Conservation (phyloP, 2,797 vertebrate genomes). For the Acomys russatus region DNA sequence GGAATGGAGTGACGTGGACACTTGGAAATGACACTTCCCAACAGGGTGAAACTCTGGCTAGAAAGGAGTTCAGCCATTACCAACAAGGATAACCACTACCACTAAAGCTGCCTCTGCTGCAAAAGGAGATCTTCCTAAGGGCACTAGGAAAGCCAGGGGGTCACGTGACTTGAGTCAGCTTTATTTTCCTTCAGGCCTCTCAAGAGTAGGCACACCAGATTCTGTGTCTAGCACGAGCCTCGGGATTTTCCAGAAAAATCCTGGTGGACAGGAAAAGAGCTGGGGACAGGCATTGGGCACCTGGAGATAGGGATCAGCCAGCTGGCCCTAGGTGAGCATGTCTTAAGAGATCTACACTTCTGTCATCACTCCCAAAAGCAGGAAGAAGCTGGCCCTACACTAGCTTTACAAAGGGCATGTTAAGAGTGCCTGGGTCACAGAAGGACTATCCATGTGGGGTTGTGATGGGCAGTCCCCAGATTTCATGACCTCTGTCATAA, state of each 20-base stretch:
- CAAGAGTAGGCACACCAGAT: neutral
- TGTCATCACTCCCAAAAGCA: neutral
- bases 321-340: neutral
- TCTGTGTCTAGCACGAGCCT: neutral
- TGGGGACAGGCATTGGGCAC: neutral
- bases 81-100: neutral
- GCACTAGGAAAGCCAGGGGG: neutral
- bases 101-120: neutral
- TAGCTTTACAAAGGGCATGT: neutral
- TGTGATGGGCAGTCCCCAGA: neutral
- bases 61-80: neutral
- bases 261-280: neutral
- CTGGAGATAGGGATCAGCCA: neutral
- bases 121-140: neutral
- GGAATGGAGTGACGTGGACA: neutral
- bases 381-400: neutral
- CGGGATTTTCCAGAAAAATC: conserved; percentile 17
- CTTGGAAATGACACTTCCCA: conserved; percentile 18
- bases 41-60: neutral
- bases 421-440: neutral
- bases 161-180: neutral
- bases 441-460: neutral
- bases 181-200: neutral
- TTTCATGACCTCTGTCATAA: neutral
- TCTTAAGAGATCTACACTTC: neutral